Conservation (phyloP, 1,140 invertebrate species). For the Aphaenogaster ashmeadi region DNA sequence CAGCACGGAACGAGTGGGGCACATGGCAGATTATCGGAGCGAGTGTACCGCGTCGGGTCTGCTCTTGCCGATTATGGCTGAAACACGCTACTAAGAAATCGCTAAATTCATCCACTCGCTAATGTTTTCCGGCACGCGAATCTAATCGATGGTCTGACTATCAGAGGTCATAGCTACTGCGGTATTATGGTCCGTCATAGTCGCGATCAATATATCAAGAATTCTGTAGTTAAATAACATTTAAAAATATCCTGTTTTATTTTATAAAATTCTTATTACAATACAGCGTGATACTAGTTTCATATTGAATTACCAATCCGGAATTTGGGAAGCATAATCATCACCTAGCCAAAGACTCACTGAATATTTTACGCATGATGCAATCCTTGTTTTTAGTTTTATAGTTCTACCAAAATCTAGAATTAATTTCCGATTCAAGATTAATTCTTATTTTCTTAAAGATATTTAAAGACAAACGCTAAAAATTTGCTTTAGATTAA, state of each 20-base stretch:
- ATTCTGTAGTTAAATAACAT: neutral
- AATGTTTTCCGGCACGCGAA: neutral
- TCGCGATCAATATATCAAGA: neutral
- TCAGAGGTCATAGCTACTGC: neutral
- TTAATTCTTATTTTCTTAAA: neutral
- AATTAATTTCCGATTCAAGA: neutral
- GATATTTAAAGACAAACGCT: neutral
- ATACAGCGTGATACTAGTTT: neutral
- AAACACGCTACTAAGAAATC: conserved; percentile 1
- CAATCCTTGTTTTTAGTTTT: neutral
- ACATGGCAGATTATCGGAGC: neutral
- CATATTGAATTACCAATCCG: neutral
- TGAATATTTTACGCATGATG: neutral
- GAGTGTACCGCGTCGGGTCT: neutral
- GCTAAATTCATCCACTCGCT: neutral
- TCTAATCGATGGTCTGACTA: neutral
- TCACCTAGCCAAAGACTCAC: neutral
- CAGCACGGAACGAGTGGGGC: neutral
- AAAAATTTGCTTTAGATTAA: too few relatives aligned
- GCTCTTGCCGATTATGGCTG: conserved; percentile 22
- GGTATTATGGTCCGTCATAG: neutral
- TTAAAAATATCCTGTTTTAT: neutral
- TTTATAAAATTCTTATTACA: neutral
- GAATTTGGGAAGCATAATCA: neutral
- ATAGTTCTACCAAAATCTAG: neutral